Conservation (phyloP, 2,888 invertebrate species). For the Psococerastis gibbosa region DNA sequence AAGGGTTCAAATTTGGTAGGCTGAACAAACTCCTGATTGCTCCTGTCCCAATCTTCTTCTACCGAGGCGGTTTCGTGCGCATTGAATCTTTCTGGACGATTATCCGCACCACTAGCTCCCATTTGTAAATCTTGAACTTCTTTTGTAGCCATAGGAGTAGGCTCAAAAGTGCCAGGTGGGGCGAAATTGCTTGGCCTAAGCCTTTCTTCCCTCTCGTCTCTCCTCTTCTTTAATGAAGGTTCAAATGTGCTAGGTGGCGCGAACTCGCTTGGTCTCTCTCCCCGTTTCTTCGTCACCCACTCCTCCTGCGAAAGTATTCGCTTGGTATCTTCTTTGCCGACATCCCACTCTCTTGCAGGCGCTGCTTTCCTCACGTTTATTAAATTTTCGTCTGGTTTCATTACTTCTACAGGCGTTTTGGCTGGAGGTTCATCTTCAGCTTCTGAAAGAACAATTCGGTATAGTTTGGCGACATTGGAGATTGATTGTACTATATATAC, state of each 20-base stretch:
- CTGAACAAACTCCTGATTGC: too few species aligned
- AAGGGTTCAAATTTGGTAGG: too few species aligned
- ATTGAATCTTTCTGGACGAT: too few species aligned
- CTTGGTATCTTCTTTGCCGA: constrained; percentile 41
- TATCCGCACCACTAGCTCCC: constrained; percentile 11
- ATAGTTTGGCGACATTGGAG: too few species aligned
- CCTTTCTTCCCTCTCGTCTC: constrained; percentile 7
- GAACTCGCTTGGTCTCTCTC: constrained; percentile 54
- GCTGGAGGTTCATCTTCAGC: constrained; percentile 10
- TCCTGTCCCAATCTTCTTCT: too few species aligned
- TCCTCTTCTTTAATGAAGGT: constrained; percentile 6
- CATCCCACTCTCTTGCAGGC: constrained; percentile 50
- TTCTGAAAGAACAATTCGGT: constrained; percentile 15
- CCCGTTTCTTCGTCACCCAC: constrained; percentile 55
- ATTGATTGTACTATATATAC: too few species aligned
- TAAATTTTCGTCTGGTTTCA: constrained; percentile 19
- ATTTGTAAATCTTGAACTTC: too few species aligned
- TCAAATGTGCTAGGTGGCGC: constrained; percentile 38
- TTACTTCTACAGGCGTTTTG: background rate
- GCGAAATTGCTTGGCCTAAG: constrained; percentile 25
- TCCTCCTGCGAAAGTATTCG: constrained; percentile 51
- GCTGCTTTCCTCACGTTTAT: constrained; percentile 21
- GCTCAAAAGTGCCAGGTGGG: constrained; percentile 12
- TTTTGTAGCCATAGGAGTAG: background rate
- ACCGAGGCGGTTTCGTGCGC: too few species aligned